Conservation (phyloP, 2,797 vertebrate genomes). For the Urocyon cinereoargenteus region DNA sequence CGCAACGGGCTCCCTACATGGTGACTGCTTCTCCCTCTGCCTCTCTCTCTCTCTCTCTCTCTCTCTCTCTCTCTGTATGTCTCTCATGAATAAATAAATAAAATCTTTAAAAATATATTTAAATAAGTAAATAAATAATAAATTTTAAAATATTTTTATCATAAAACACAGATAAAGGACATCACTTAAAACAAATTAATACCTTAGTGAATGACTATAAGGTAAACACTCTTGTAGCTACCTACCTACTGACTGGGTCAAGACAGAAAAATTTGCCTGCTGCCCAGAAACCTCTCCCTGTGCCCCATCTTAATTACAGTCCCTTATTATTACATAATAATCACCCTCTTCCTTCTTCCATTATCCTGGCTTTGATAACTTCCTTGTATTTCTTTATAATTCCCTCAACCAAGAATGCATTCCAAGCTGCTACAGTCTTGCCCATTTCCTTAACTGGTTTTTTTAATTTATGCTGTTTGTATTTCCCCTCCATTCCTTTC, state of each 20-base stretch:
- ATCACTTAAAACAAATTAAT: background rate
- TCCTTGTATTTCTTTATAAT: constrained; percentile 19
- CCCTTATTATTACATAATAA: background rate
- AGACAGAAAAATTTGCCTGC: background rate
- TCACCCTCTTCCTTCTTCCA: background rate
- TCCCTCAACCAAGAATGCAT: background rate
- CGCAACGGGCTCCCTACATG: no score
- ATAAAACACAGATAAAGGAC: constrained; percentile 12
- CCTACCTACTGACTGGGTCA: background rate
- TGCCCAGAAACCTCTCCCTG: background rate
- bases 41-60: no score
- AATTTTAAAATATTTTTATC: background rate
- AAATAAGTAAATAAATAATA: no score
- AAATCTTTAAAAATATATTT: no score
- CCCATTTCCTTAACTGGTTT: background rate
- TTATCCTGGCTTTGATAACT: background rate
- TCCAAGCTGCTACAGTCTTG: background rate
- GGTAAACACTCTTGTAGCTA: background rate
- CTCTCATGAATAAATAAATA: no score
- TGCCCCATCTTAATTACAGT: background rate
- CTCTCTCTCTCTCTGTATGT: no score
- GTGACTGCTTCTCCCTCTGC: no score
- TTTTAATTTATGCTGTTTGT: background rate
- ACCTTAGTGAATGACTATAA: background rate
- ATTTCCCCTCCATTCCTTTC: background rate